phyloP scores from a whole-genome alignment of 1,140 invertebrate genomes.

The Leptinotarsa lineolata region DNA sequence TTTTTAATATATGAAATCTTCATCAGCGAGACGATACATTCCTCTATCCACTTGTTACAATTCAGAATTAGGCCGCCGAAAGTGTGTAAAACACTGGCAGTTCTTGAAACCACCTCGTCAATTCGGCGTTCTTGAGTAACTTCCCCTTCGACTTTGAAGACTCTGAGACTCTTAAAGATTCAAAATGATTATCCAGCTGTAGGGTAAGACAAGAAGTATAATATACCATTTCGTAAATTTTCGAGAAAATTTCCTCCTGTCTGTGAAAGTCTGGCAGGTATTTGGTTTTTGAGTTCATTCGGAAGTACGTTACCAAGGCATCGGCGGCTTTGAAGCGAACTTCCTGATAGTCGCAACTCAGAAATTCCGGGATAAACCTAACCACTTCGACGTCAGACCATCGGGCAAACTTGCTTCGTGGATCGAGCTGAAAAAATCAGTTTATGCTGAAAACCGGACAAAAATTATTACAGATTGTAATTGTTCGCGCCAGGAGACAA shows the following conservation, averaged over 20 bases:
- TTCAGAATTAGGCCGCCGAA: slow-evolving; percentile 54
- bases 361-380: slow-evolving; percentile 50
- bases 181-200: too few species aligned
- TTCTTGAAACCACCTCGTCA: slow-evolving; percentile 56
- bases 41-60: slow-evolving; percentile 54
- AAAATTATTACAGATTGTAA: too few species aligned
- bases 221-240: slow-evolving; percentile 37
- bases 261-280: slow-evolving; percentile 46
- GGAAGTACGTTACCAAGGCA: slow-evolving; percentile 50
- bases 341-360: slow-evolving; percentile 52
- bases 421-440: slow-evolving; percentile 27
- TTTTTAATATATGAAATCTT: slow-evolving; percentile 39
- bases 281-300: slow-evolving; percentile 38
- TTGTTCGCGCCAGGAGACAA: too few species aligned
- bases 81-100: slow-evolving; percentile 53
- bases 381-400: slow-evolving; percentile 43
- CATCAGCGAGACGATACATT: slow-evolving; percentile 54
- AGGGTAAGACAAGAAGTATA: neutral
- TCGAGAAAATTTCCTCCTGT: slow-evolving; percentile 43
- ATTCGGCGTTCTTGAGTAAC: slow-evolving; percentile 38
- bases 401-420: slow-evolving; percentile 24
- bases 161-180: slow-evolving; percentile 38
- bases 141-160: slow-evolving; percentile 41
- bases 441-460: neutral
- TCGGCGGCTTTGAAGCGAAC: slow-evolving; percentile 55